Evolutionary conservation across 1,140 invertebrate species (phyloP), one percentile per base, ranked within the genome.

Genomic region (Acromyrmex echinatior): DNA sequence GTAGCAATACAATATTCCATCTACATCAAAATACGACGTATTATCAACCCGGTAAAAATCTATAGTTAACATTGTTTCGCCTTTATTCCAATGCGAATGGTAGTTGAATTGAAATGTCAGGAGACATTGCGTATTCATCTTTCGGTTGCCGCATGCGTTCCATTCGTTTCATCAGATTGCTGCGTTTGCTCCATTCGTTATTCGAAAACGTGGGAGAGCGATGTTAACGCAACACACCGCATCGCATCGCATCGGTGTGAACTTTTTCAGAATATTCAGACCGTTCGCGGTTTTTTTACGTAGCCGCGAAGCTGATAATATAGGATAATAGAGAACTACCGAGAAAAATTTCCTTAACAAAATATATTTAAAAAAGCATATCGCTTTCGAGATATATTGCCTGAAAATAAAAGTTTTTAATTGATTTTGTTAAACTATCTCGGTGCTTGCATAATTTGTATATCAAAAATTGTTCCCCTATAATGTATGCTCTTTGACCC

Each of bases 391-490:
- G 35, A 35, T 21, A n/a, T n/a, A 39, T 35, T 68, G 18, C 25
- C 28, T 60, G 80, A 87, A 91, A 89, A 90, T 92, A 91, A 93
- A 93, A 88, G 90, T 89, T 90, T 45, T 86, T 81, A 87, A 86
- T 92, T 87, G 90, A 92, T 92, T 92, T 92, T 88, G 90, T 89
- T 88, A 87, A 74, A 84, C 80, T 84, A 84, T 84, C 70, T 62
- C 70, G 39, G 10, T 45, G 60, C 49, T 63, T 66, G 62, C 65
- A 77, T 39, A 77, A 77, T 77, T 63, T n/a, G 49, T 21, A n/a
- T 31, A 7, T 51, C 25, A 82, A 84, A 84, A 84, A 84, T 62
- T 84, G 80, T 84, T 76, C 62, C 63, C 6, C 39, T 84, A 84
- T 84, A 76, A 84, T 84, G 49, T 35, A 62, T 45, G 35, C 39